Evolutionary conservation across 2,888 invertebrate species (phyloP), one percentile per base, ranked within the genome.

Genomic region (Pycnomerus fuliginosus): DNA sequence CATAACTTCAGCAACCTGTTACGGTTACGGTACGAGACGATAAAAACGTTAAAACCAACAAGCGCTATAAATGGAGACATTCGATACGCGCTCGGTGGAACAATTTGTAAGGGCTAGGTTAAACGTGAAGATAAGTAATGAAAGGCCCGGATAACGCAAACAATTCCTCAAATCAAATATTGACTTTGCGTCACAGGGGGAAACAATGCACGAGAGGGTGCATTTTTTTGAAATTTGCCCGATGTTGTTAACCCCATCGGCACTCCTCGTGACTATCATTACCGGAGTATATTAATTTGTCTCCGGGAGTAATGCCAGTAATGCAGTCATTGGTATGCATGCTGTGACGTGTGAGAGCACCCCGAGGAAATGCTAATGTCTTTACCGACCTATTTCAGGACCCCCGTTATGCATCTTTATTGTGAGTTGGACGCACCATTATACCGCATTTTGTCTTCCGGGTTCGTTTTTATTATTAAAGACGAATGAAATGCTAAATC

Each of bases 121-220:
- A 35, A 23, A 35, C 23, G 28, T 20, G 17, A 16, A 13, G 22
- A 34, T 41, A 41, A 34, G 34, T 41, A 41, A 41, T 41, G 41
- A 41, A 41, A 41, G 35, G 28, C 41, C 34, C 34, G 41, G 29
- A 37, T 37, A 31, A 15, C 33, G 34, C 52, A 50, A 40, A 52
- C 56, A 54, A 56, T 56, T 56, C 54, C 53, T 53, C 44, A 47
- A 52, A 44, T 56, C 53, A 56, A 56, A 56, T 56, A 56, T 56
- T 56, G 53, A 47, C 44, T 44, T n/a, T 36, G 31, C 36, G 28
- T 41, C 27, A 34, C 25, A n/a, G 30, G 37, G 31, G 27, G 41
- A 34, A 30, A 28, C 22, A 41, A 33, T 33, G 41, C 41, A 35
- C n/a, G n/a, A n/a, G n/a, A 33, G 41, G 29, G 34, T 34, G 41